phyloP scores from a whole-genome alignment of 2,113 vertebrate species.

The Brienomyrus brachyistius region DNA sequence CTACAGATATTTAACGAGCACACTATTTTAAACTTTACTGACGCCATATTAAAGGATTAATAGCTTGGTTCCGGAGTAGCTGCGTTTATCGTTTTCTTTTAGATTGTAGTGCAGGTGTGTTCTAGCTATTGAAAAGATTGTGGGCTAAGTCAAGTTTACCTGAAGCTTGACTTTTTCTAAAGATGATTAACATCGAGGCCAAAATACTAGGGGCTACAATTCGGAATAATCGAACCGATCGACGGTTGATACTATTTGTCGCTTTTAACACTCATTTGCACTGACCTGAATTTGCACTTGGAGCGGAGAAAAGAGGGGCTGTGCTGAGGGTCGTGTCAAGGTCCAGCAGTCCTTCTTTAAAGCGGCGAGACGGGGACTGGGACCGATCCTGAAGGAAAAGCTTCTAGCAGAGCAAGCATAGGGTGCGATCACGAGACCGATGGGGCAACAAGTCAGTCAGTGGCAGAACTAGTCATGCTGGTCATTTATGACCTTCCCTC shows the following conservation, averaged over 20 bases:
- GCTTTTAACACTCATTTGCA: background rate
- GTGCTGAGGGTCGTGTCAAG: background rate
- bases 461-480: background rate
- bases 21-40: background rate
- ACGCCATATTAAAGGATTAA: background rate
- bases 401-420: background rate
- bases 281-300: background rate
- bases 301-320: background rate
- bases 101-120: background rate
- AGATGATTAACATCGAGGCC: too few relatives aligned
- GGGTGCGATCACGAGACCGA: background rate
- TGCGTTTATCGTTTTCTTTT: background rate
- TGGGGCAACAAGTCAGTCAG: background rate
- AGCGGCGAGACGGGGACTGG: background rate
- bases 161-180: too few relatives aligned
- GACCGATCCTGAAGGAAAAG: background rate
- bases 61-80: background rate
- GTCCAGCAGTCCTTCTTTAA: background rate
- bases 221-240: too few relatives aligned
- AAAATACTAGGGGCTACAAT: too few relatives aligned
- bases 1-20: background rate
- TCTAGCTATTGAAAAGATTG: too few relatives aligned
- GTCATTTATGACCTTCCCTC: background rate
- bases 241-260: background rate
- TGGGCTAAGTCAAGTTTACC: too few relatives aligned